Evolutionary conservation across 2,113 vertebrate genomes (phyloP), one percentile per base, ranked within the genome.

Genomic region (Zosterops japonicus): DNA sequence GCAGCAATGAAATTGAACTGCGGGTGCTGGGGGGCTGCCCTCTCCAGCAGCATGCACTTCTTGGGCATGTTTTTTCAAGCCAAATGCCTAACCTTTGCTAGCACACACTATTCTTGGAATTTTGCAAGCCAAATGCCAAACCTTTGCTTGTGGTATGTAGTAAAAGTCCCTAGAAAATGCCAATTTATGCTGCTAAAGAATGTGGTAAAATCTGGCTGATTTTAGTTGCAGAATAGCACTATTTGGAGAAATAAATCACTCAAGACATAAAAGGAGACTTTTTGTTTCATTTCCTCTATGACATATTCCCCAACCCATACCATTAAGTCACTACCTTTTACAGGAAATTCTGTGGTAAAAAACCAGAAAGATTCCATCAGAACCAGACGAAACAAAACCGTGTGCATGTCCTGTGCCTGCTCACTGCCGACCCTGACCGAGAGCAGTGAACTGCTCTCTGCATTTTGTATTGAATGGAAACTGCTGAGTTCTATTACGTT

Each of bases 341-440:
- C 64, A 76, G 84, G 84, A 96, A 94, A 83, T 49, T 65, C 29
- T 69, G 67, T 87, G 82, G 95, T 95, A 81, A 88, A 96, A 44
- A 78, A 76, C 8, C 27, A 95, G 87, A 97, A 96, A 97, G 97
- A 97, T 96, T 96, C 97, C 95, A 90, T 77, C 52, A 23, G 56
- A 91, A 87, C 20, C 49, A 50, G 25, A 69, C 4, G 27, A 52
- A 55, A 63, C 41, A 87, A 89, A 89, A 67, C 69, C 19, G 55
- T 25, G 67, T 93, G 94, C 59, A 46, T 59, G 64, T 56, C n/a
- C n/a, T 35, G 59, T 22, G 57, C 52, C 75, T 29, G n/a, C 42
- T 80, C 74, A 91, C 23, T 59, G 46, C 41, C 7, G 5, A n/a
- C 46, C 24, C 65, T 4, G 79, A 46, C 16, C 9, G 28, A 27